These are phyloP conservation scores for Eilema griseolum DNA, from an alignment of 2,888 invertebrate species.

Conservation along the genomic window DNA sequence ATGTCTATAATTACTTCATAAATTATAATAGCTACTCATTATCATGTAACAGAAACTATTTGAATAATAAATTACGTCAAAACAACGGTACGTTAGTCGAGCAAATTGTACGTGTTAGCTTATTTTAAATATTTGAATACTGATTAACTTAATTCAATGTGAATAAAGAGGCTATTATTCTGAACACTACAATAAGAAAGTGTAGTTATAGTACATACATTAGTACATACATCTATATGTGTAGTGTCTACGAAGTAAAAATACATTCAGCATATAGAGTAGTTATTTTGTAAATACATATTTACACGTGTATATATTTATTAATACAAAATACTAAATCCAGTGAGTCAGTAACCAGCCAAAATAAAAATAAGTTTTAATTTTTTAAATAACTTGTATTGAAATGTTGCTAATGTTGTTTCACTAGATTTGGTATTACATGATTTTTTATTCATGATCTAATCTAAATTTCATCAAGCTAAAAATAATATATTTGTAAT, in stretches of 20 bases:
- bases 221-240: neutral
- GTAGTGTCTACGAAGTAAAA: neutral
- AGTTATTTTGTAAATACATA: neutral
- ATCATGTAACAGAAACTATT: conserved; percentile 19
- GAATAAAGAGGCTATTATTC: conserved; percentile 43
- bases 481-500: conserved; percentile 9
- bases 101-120: conserved; percentile 22
- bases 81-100: conserved; percentile 27
- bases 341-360: conserved; percentile 30
- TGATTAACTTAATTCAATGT: conserved; percentile 34
- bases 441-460: conserved; percentile 32
- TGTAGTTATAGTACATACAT: conserved; percentile 21
- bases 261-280: conserved; percentile 10
- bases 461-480: conserved; percentile 45
- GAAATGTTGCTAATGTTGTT: conserved; percentile 17
- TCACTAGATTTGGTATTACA: conserved; percentile 45
- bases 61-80: conserved; percentile 16
- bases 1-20: conserved; percentile 29
- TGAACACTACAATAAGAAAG: conserved; percentile 36
- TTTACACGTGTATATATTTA: neutral
- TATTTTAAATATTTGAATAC: conserved; percentile 37
- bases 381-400: neutral
- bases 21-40: conserved; percentile 30
- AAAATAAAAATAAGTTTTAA: neutral
- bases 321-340: conserved; percentile 26